Evolutionary conservation across 2,797 vertebrate genomes (phyloP).

Genomic region (Tapera naevia): DNA sequence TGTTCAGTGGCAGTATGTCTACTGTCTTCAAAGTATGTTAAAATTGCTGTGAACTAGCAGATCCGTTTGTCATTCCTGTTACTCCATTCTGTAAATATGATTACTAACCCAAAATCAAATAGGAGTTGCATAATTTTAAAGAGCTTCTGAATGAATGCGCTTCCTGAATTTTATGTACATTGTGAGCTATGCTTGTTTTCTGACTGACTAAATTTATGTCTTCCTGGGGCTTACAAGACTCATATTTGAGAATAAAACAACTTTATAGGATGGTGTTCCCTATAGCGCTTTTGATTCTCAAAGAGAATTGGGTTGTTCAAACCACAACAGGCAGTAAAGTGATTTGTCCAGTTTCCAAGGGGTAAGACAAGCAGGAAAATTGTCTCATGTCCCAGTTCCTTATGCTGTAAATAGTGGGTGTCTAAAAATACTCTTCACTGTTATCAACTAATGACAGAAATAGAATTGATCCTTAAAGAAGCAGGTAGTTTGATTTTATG

Average conservation of each 20-base stretch:
- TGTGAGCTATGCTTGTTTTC: not conserved
- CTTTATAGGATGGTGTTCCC: not conserved
- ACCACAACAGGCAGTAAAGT: not conserved
- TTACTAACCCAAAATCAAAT: not conserved
- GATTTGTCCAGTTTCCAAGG: not conserved
- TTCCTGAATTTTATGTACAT: not conserved
- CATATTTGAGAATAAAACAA: not conserved
- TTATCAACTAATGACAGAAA: not conserved
- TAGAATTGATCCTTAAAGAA: not conserved
- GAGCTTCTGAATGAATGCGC: not conserved
- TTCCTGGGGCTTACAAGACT: not conserved
- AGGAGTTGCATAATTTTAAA: not conserved
- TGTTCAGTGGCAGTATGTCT: not conserved
- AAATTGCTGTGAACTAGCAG: not conserved
- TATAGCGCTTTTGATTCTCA: no score
- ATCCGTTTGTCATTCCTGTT: not conserved
- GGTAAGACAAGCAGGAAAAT: not conserved
- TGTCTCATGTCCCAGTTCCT: not conserved
- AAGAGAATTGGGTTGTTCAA: no score
- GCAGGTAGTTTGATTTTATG: not conserved
- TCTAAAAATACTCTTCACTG: constrained; percentile 7
- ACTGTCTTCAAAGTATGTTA: not conserved
- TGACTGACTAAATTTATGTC: not conserved
- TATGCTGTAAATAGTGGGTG: not conserved
- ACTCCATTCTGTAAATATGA: constrained; percentile 8